Percentiles rank a stretch among this genome's conserved stretches.
These are phyloP conservation scores for Apteryx owenii DNA, from an alignment of 2,113 vertebrate genomes.

Conservation along the genomic window DNA sequence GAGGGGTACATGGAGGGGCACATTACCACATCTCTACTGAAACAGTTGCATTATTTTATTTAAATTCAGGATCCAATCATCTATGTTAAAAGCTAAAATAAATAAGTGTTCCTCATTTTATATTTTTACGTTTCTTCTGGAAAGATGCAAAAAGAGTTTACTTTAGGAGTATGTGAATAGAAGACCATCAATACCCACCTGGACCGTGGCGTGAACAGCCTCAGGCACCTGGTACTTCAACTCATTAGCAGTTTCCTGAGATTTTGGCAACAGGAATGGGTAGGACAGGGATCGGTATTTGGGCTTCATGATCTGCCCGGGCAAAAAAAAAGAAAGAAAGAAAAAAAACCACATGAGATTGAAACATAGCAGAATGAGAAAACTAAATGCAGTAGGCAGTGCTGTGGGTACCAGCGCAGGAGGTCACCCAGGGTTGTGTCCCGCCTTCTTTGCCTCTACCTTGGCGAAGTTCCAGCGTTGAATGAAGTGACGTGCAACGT, in stretches of 20 bases:
- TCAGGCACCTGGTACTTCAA: conserved; percentile 86
- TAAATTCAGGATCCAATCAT: not conserved
- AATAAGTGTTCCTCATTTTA: not conserved
- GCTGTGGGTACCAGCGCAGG: not conserved
- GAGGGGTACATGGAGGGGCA: not conserved
- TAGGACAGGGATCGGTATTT: conserved; percentile 92
- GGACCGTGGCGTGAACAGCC: conserved; percentile 80
- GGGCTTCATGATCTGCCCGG: conserved; percentile 89
- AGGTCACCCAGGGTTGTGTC: not conserved
- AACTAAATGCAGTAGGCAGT: not conserved
- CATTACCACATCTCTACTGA: not conserved
- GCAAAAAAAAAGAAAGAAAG: not conserved
- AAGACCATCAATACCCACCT: conserved; percentile 78
- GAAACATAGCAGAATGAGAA: not conserved
- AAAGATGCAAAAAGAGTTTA: not conserved
- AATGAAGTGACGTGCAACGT: conserved; percentile 94
- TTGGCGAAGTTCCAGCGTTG: conserved; percentile 99
- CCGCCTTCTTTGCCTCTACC: conserved; percentile 66
- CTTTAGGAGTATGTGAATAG: not conserved
- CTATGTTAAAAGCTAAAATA: not conserved
- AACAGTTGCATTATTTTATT: not conserved
- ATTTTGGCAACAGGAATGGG: conserved; percentile 93
- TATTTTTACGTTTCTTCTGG: not conserved
- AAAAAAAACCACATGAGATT: not conserved
- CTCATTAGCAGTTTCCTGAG: conserved; percentile 87